Percentiles rank a stretch among this genome's conserved stretches.
Conservation (phyloP, 2,113 vertebrate species). For the human region GRCh38 chr11:39641001-39641500, state of each 20-base stretch:
- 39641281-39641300: not conserved
- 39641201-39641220: no score
- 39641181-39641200: no score
- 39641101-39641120: no score
- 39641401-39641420: not conserved
- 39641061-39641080: no score
- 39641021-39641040: no score
- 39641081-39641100: no score
- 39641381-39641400: not conserved
- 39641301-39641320: not conserved
- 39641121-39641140: no score
- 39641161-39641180: no score
- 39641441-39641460: not conserved
- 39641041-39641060: no score
- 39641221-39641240: not conserved
- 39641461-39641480: not conserved
- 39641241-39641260: not conserved
- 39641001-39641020: no score
- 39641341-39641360: not conserved
- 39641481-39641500: not conserved
- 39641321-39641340: not conserved
- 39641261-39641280: not conserved
- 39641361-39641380: not conserved
- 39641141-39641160: no score
- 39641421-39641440: not conserved